Evolutionary conservation across 2,888 invertebrate genomes (phyloP), one percentile per base, ranked within the genome.

Genomic region (Zeuzera pyrina): DNA sequence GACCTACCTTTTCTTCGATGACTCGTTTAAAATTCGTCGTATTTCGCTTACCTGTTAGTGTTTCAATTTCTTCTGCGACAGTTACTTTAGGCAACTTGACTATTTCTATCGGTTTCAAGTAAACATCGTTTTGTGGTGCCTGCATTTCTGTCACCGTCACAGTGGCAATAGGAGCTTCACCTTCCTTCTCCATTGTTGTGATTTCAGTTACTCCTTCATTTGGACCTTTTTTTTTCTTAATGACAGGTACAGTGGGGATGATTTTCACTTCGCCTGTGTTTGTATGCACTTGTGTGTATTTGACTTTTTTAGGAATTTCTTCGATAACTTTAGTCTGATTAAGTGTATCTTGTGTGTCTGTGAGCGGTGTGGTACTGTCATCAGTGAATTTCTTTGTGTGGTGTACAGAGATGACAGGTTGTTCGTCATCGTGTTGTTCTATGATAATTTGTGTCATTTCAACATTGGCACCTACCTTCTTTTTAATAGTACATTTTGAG

Each of bases 231-330:
- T 56, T 37, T 16, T 43, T 41, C 29, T 38, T 60, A 0, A 59
- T 55, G 5, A 58, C 38, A 3, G 54, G 33, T 19, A 37, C 44
- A 29, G 35, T 45, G 25, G 57, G 45, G 47, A 43, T 12, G 32
- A 47, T 45, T 45, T 56, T 40, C 8, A 34, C 34, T 7, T 54
- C 45, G 49, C 69, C 1, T 61, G 65, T 42, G 77, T 84, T 36
- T 60, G 77, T 22, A 78, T 63, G 1, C 65, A 52, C 15, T 76
- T 59, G 30, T 66, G 38, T 78, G 31, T 69, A 77, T 8, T 63
- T 57, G 15, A 61, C 60, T 29, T 45, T 48, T 32, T 38, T 40
- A 7, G 37, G 41, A 14, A 31, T 28, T 35, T 38, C 45, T 36
- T 35, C 45, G 28, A 45, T 23, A 15, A 30, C 25, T 38, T 26